Evolutionary conservation across 35 echinoderm and acorn worm genomes (phyloP), one percentile per base, ranked within the genome.

Genomic region (Apostichopus californicus): DNA sequence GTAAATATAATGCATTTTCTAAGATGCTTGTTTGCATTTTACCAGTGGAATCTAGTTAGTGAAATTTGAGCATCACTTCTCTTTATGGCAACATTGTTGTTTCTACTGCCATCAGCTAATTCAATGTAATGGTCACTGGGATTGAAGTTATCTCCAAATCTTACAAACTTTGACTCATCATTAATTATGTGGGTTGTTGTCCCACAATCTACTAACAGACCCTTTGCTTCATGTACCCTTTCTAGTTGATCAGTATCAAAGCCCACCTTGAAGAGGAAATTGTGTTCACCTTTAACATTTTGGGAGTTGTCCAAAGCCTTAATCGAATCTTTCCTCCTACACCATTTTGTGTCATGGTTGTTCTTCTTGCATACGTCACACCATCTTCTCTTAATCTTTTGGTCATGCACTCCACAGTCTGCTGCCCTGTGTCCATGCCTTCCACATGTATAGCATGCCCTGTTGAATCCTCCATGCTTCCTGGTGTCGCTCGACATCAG

Each of bases 311-410:
- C 83, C 9, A 86, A 13, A 6, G 83, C 2, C 5, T 86, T 86
- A 13, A 57, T 0, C 0, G 83, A 91, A 14, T 86, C 63, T 13
- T 79, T 78, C 10, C 63, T 91, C 14, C 78, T 91, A 54, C 93
- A 94, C 88, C 93, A 94, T 73, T 90, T 72, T 34, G 87, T 90
- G 70, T 90, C 87, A 54, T 90, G 87, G 12, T 20, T 68, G 24
- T 0, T 14, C 1, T 53, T 90, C 59, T 23, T 73, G 77, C 92
- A 93, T n/a, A 86, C n/a, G n/a, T 87, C 83, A 57, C 92, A 93
- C 92, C 82, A 93, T 54, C 88, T 73, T 22, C 23, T 90, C 73
- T 78, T 92, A 3, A 0, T 60, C 57, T 60, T 60, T 6, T 60
- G 6, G 57, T 59, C 10, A 10, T 59, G 0, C 5, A 23, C 57